Percentiles rank a stretch among this genome's conserved stretches.
phyloP scores from a whole-genome alignment of 92 coral and sea anemone genomes.

The Paramuricea clavata region DNA sequence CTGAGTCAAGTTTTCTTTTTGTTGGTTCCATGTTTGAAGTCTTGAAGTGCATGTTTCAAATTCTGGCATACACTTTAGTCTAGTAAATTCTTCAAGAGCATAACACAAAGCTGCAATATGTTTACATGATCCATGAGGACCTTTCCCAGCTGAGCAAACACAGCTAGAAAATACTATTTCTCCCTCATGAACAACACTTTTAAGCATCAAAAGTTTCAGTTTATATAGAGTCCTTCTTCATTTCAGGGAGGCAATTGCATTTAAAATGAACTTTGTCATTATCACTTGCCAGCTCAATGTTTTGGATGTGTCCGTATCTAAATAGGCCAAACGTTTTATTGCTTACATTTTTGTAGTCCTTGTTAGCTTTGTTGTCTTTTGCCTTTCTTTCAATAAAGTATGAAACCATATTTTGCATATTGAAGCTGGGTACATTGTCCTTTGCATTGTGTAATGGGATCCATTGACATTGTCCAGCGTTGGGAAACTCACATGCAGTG shows the following conservation, averaged over 20 bases:
- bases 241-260: conserved; percentile 74
- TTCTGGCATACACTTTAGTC: conserved; percentile 55
- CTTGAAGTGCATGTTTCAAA: too few relatives aligned
- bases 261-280: conserved; percentile 54
- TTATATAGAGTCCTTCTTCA: conserved; percentile 61
- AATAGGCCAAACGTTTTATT: conserved; percentile 73
- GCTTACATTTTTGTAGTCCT: conserved; percentile 72
- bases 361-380: conserved; percentile 72
- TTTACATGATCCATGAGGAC: conserved; percentile 67
- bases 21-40: conserved; percentile 70
- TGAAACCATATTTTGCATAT: conserved; percentile 67
- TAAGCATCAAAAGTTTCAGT: conserved; percentile 67
- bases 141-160: conserved; percentile 77
- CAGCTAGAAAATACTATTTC: conserved; percentile 73
- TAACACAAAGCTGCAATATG: conserved; percentile 73
- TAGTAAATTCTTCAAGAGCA: conserved; percentile 68
- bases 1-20: conserved; percentile 69
- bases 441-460: conserved; percentile 53
- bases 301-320: conserved; percentile 73
- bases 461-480: conserved; percentile 58
- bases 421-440: conserved; percentile 65
- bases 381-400: conserved; percentile 73
- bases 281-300: too few relatives aligned
- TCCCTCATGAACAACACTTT: conserved; percentile 66
- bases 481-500: conserved; percentile 59